Base-by-base conservation (phyloP, 2,888 invertebrate species). In the Pharmacophagus antenor region DNA sequence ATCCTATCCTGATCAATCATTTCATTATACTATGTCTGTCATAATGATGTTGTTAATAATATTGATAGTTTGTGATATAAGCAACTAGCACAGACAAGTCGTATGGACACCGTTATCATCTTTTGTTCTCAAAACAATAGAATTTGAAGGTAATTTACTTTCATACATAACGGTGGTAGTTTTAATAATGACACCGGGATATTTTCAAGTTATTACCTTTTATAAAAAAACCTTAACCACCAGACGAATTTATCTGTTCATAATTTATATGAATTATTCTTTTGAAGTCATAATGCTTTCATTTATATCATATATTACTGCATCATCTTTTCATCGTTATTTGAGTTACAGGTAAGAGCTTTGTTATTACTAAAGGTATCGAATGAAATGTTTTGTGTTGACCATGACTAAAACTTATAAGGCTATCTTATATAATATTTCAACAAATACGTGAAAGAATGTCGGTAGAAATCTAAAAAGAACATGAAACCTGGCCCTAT, bases 381-480 rank as follows among this genome's bases (percentile, higher is more conserved):
- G 37, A 37, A 37, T n/a, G 4, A 37, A n/a, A 37, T n/a, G 15
- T 37, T 37, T n/a, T 37, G 37, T n/a, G 37, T 37, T 37, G 15
- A 37, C 37, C 37, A 37, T 37, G 37, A 15, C n/a, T 15, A 44
- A 27, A 7, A 8, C 10, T 18, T 44, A 18, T 44, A 44, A 44
- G 42, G 42, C 42, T 44, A 44, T 44, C 42, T 44, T 44, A 7
- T 18, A 44, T 44, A 42, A 42, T 15, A 31, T 42, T 42, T 12
- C 67, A 72, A 72, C 31, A 21, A 25, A 62, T 62, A 66, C 71
- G 72, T 74, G 72, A 70, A 72, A 72, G 66, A 65, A 68, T 64
- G 69, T 67, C 64, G 66, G 58, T 62, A 64, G 56, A 64, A 56
- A 65, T 62, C 61, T 63, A 55, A 55, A 55, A 46, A 41, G n/a